Conservation (phyloP, 2,888 invertebrate species). For the Notodromas monacha region DNA sequence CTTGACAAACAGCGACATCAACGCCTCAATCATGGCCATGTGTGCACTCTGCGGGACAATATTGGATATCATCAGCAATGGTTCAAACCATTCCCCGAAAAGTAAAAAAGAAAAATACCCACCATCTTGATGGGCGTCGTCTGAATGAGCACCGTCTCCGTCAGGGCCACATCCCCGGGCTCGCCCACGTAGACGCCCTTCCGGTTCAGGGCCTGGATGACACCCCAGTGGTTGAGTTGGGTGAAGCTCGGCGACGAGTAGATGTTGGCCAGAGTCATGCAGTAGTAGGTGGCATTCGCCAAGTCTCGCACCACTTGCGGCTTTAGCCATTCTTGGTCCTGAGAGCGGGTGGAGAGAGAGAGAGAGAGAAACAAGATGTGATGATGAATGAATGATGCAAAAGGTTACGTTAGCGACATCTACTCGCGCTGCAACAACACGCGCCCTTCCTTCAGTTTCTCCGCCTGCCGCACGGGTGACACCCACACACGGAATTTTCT, state of each 20-base stretch:
- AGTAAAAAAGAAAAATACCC: too few species aligned
- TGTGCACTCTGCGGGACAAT: constrained; percentile 74
- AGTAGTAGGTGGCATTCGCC: constrained; percentile 77
- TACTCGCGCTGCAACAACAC: too few species aligned
- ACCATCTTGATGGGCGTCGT: constrained; percentile 79
- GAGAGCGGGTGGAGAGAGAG: too few species aligned
- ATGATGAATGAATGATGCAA: too few species aligned
- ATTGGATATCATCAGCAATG: too few species aligned
- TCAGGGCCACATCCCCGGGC: constrained; percentile 51
- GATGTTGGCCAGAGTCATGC: constrained; percentile 67
- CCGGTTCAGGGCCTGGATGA: constrained; percentile 61
- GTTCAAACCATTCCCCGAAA: too few species aligned
- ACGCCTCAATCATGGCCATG: constrained; percentile 73
- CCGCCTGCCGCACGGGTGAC: too few species aligned
- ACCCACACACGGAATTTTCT: too few species aligned
- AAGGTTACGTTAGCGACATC: too few species aligned
- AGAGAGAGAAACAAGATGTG: too few species aligned
- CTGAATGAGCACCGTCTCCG: constrained; percentile 79
- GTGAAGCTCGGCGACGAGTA: constrained; percentile 86
- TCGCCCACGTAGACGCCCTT: constrained; percentile 62
- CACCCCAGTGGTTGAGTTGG: constrained; percentile 77
- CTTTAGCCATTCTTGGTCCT: too few species aligned
- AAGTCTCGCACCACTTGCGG: constrained; percentile 64
- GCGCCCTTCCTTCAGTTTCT: too few species aligned
- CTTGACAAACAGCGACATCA: constrained; percentile 70